phyloP scores from a whole-genome alignment of 2,113 vertebrate genomes.

The Calidris pugnax region DNA sequence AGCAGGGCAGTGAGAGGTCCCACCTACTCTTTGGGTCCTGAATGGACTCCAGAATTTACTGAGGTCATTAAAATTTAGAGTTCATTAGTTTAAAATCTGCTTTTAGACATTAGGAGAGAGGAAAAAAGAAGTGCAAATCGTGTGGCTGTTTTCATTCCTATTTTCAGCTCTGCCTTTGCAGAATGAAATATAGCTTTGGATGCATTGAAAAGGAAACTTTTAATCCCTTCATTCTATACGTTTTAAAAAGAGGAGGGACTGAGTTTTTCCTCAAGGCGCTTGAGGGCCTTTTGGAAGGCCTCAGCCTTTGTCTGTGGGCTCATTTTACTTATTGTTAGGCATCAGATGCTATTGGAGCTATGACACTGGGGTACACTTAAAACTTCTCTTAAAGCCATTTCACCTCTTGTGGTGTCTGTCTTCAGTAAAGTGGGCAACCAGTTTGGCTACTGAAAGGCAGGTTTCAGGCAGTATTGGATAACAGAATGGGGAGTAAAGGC shows the following conservation, averaged over 20 bases:
- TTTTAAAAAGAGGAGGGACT: neutral
- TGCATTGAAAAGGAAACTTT: neutral
- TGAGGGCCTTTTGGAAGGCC: no score
- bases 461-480: neutral
- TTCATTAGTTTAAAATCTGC: neutral
- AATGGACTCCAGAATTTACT: neutral
- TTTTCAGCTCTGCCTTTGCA: neutral
- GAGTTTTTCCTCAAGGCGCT: neutral
- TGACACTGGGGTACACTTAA: neutral
- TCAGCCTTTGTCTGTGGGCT: no score
- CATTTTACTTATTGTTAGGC: neutral
- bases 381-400: neutral
- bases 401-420: neutral
- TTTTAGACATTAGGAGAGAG: neutral
- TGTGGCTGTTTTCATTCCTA: neutral
- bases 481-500: neutral
- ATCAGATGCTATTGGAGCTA: neutral
- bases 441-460: neutral
- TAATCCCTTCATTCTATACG: neutral
- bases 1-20: accelerated
- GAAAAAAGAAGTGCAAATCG: neutral
- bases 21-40: neutral
- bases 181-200: neutral
- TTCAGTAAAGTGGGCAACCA: neutral
- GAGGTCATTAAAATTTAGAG: neutral